These are phyloP conservation scores for Sycophila sp. DNA, from an alignment of 1,140 invertebrate species.

Conservation along the genomic window DNA sequence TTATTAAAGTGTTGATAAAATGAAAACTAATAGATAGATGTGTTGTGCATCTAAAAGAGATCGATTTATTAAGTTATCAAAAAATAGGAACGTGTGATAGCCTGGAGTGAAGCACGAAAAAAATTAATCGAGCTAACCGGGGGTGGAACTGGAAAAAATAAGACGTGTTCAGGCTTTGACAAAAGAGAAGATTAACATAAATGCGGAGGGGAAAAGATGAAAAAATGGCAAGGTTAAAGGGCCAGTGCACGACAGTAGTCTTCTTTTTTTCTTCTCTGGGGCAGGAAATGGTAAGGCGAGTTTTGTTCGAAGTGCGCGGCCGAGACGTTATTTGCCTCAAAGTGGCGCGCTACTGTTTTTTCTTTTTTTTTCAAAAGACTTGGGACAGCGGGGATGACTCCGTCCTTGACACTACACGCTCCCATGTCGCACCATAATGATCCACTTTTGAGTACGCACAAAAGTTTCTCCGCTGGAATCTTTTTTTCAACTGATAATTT, in stretches of 20 bases:
- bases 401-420: constrained; percentile 7
- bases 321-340: constrained; percentile 5
- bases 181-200: constrained; percentile 15
- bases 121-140: not conserved
- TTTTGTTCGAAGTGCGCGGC: not conserved
- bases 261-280: not conserved
- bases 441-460: not conserved
- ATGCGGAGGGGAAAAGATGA: not conserved
- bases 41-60: too few species aligned
- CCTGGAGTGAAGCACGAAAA: not conserved
- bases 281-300: constrained; percentile 15
- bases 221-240: constrained; percentile 28
- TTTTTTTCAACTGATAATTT: too few species aligned
- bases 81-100: not conserved
- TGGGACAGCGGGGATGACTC: not conserved
- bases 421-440: not conserved
- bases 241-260: not conserved
- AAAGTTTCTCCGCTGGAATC: not conserved
- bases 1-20: too few species aligned
- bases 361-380: constrained; percentile 10
- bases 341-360: constrained; percentile 7
- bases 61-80: too few species aligned
- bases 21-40: too few species aligned
- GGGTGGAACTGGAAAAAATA: constrained; percentile 5
- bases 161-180: not conserved